Evolutionary conservation across 1,140 invertebrate genomes (phyloP), one percentile per base, ranked within the genome.

Genomic region (Hycleus cichorii): DNA sequence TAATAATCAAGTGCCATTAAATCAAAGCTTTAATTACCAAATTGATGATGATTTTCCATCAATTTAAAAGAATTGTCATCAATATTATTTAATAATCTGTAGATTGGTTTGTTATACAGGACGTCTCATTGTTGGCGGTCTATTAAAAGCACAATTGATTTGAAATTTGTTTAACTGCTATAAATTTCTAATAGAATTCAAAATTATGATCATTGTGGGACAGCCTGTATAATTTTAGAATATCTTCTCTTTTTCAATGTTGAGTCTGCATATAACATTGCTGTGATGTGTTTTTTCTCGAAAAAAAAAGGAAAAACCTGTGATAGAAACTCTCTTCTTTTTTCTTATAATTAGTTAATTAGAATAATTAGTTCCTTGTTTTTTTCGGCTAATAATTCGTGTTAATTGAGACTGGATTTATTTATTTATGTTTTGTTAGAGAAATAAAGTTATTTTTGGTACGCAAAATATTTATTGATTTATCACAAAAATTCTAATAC

Each of bases 1-100:
- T 12, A 46, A 42, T 38, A 49, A 49, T 53, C 51, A 53, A 53
- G 51, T 53, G 51, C 51, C 51, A 53, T 53, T 53, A 53, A 26
- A 53, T 32, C 44, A 38, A 45, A 53, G 51, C 51, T 53, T 53
- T 53, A 53, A 53, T 27, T 52, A 52, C 5, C 46, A 45, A 44
- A n/a, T 52, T 10, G 42, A 50, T 38, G 42, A 32, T 46, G 42
- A 45, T 45, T 38, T 27, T 11, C 40, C 44, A 32, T 26, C 32
- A 46, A 44, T 45, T 53, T 53, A 27, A 45, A 43, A 43, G 39
- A 45, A 52, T 44, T 44, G 38, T 52, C 45, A 40, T n/a, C 26
- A 26, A 24, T 52, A 27, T 52, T 52, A 44, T 27, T 10, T 52
- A 44, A 8, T 26, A n/a, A 44, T 27, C 32, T 26, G 26, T 18